These are phyloP conservation scores for Sturmia bella DNA, from an alignment of 2,888 invertebrate genomes.

Conservation along the genomic window DNA sequence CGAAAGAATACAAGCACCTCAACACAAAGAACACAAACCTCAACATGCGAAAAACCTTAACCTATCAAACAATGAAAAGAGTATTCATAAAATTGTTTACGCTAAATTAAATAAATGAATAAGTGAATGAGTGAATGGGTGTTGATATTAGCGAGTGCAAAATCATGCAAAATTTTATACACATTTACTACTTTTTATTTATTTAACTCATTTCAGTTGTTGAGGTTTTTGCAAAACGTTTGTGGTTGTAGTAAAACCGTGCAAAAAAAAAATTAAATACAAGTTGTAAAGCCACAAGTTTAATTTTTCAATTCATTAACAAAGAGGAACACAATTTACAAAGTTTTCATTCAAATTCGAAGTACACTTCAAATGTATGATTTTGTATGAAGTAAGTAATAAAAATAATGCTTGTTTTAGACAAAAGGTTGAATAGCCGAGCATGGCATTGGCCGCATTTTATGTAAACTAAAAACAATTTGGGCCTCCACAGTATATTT, in stretches of 20 bases:
- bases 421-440: conserved; percentile 29
- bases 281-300: conserved; percentile 24
- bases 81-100: conserved; percentile 22
- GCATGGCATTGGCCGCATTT: conserved; percentile 50
- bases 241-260: background rate
- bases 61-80: conserved; percentile 25
- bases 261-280: background rate
- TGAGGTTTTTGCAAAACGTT: background rate
- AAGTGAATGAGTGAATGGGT: background rate
- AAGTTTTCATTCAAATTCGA: conserved; percentile 32
- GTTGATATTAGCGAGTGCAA: background rate
- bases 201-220: background rate
- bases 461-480: conserved; percentile 3
- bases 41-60: conserved; percentile 44
- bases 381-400: conserved; percentile 9
- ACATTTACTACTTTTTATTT: too few species aligned
- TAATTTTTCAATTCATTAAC: conserved; percentile 49
- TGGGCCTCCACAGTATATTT: background rate
- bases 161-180: background rate
- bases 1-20: background rate
- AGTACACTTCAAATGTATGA: background rate
- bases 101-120: conserved; percentile 27
- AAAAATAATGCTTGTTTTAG: background rate
- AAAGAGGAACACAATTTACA: too few species aligned
- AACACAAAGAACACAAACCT: conserved; percentile 14